Evolutionary conservation across 2,797 vertebrate species (phyloP).

Genomic region (Philypnodon macrostomus): DNA sequence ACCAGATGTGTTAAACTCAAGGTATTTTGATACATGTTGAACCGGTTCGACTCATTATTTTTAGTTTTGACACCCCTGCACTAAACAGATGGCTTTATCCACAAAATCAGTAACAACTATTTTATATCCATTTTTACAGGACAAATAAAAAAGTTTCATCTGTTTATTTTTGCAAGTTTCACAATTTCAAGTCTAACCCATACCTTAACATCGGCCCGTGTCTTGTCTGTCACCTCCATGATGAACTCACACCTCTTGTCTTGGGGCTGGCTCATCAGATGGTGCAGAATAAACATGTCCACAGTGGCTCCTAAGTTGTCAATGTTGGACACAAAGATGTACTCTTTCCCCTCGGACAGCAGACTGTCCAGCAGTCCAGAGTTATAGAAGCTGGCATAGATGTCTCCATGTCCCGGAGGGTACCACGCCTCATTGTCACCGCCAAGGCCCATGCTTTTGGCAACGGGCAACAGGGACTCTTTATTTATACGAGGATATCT

Average conservation of each 20-base stretch:
- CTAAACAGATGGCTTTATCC: too few species aligned
- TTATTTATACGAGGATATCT: conserved; percentile 94
- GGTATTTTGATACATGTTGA: too few species aligned
- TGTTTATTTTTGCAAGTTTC: too few species aligned
- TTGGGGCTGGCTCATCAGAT: conserved; percentile 89
- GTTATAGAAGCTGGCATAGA: conserved; percentile 92
- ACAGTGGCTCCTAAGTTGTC: conserved; percentile 96
- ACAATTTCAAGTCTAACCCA: too few species aligned
- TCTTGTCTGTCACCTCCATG: conserved; percentile 97
- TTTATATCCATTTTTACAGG: too few species aligned
- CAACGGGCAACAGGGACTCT: conserved; percentile 89
- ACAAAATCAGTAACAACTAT: too few species aligned
- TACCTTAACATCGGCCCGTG: conserved; percentile 94
- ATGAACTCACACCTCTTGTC: conserved; percentile 92
- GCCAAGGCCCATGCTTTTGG: conserved; percentile 82
- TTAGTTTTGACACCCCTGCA: too few species aligned
- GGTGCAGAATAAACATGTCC: conserved; percentile 91
- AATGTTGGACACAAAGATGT: conserved; percentile 96
- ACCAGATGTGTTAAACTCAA: too few species aligned
- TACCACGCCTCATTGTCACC: conserved; percentile 93
- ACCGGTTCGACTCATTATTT: too few species aligned
- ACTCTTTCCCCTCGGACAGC: conserved; percentile 87
- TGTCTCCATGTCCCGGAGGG: conserved; percentile 92
- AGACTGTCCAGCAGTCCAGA: conserved; percentile 89
- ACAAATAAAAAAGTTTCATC: too few species aligned